Conservation (phyloP, 1,140 invertebrate species). For the Dolichoris vasculosae region DNA sequence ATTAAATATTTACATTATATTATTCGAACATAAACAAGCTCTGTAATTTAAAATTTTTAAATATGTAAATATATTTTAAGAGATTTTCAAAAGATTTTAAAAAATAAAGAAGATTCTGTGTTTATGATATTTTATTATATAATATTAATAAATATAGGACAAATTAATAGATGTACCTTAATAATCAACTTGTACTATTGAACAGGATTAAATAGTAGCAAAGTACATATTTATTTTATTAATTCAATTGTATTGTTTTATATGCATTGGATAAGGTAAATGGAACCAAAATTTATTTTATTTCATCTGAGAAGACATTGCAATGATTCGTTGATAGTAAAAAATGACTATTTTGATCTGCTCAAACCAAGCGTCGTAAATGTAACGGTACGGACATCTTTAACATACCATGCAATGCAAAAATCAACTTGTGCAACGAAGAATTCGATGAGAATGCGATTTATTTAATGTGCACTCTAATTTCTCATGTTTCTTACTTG, state of each 20-base stretch:
- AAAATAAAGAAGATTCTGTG: too few species aligned
- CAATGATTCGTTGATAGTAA: constrained; percentile 4
- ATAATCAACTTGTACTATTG: too few species aligned
- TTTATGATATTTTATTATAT: too few species aligned
- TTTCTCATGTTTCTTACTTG: background rate
- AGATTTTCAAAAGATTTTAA: too few species aligned
- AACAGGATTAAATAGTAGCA: background rate
- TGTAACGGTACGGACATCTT: background rate
- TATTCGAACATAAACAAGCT: too few species aligned
- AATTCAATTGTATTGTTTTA: constrained; percentile 6
- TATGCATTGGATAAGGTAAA: background rate
- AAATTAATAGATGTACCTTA: too few species aligned
- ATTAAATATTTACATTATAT: too few species aligned
- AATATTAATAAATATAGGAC: too few species aligned
- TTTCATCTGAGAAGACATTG: background rate
- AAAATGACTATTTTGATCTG: background rate
- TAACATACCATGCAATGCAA: background rate
- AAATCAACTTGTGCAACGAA: constrained; percentile 19
- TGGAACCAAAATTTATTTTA: background rate
- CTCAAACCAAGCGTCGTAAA: background rate
- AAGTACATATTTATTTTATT: background rate
- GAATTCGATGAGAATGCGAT: constrained; percentile 22
- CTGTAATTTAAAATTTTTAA: too few species aligned
- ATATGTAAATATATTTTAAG: too few species aligned
- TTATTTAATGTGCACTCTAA: background rate